Conservation (phyloP, 2,888 invertebrate genomes). For the Syrphus vitripennis region DNA sequence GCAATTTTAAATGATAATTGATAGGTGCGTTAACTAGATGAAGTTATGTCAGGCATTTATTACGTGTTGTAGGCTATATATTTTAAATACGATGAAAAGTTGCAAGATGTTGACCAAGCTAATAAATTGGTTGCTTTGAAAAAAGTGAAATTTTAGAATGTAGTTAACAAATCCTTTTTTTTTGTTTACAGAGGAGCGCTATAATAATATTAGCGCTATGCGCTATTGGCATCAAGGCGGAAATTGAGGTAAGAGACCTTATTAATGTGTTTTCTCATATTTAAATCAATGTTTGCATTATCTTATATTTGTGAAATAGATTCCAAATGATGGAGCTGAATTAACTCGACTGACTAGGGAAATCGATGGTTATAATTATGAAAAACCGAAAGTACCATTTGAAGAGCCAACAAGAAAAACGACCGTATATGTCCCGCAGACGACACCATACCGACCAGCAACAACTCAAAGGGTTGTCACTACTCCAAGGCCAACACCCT, state of each 20-base stretch:
- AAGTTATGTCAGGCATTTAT: not conserved
- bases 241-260: slow-evolving; percentile 36
- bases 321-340: slow-evolving; percentile 17
- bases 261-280: not conserved
- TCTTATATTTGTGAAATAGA: not conserved
- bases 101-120: not conserved
- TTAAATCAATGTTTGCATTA: not conserved
- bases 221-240: slow-evolving; percentile 67
- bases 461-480: slow-evolving; percentile 25
- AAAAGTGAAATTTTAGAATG: not conserved
- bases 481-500: slow-evolving; percentile 40
- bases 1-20: slow-evolving; percentile 25
- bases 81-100: not conserved
- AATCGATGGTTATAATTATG: slow-evolving; percentile 77
- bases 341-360: slow-evolving; percentile 75
- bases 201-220: slow-evolving; percentile 78
- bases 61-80: not conserved
- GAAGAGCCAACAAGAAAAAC: slow-evolving; percentile 62
- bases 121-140: too few species aligned
- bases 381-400: slow-evolving; percentile 76
- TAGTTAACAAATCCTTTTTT: not conserved
- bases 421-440: slow-evolving; percentile 26
- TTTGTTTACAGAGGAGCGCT: slow-evolving; percentile 77
- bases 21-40: slow-evolving; percentile 1
- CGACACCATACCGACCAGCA: slow-evolving; percentile 44